Evolutionary conservation across 2,888 invertebrate genomes (phyloP).

Genomic region (Cyaniris semiargus): DNA sequence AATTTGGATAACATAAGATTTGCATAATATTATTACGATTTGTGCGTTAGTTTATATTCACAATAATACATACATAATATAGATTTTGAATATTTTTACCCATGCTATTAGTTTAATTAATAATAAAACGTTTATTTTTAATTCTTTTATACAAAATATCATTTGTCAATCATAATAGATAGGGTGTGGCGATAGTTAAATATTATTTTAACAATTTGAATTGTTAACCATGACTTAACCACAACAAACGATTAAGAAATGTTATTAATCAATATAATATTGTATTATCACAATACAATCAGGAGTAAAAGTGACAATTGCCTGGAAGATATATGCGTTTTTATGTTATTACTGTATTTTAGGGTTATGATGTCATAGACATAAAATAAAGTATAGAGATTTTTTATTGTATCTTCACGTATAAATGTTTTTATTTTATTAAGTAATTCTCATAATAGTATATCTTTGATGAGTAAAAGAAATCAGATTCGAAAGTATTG

Average conservation of each 20-base stretch:
- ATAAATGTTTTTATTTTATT: constrained; percentile 1
- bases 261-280: constrained; percentile 60
- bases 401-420: constrained; percentile 17
- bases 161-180: constrained; percentile 41
- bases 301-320: constrained; percentile 52
- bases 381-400: constrained; percentile 23
- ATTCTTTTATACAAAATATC: constrained; percentile 33
- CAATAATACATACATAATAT: neutral
- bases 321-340: constrained; percentile 54
- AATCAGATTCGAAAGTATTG: neutral
- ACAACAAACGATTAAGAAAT: constrained; percentile 60
- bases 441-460: neutral
- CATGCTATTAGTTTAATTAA: neutral
- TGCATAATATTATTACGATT: neutral
- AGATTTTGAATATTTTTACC: neutral
- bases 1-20: neutral
- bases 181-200: constrained; percentile 38
- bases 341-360: constrained; percentile 53
- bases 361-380: constrained; percentile 46
- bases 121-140: constrained; percentile 25
- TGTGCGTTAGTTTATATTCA: neutral
- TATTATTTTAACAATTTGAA: constrained; percentile 41
- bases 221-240: constrained; percentile 61
- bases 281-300: constrained; percentile 46
- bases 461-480: neutral